Base-by-base conservation (phyloP, 2,797 vertebrate genomes). In the Hafferia zeledoni region DNA sequence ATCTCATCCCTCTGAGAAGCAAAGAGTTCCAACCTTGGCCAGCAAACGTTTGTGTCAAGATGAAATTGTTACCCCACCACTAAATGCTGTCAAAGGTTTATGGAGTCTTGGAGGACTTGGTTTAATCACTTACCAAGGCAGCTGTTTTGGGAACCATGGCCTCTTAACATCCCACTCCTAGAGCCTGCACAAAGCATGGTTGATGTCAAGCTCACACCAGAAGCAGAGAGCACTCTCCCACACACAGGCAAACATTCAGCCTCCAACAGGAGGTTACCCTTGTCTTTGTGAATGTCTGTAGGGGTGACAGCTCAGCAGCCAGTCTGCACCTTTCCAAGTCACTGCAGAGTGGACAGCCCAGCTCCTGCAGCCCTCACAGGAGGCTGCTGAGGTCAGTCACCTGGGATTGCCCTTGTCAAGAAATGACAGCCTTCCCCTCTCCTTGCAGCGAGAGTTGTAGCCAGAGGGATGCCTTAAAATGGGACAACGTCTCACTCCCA, bases 81-180 rank as follows among this genome's bases (percentile, higher is more conserved):
- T 79, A 77, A 91, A 93, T 1, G 19, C 75, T 92, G 90, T 85
- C 83, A 74, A 85, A 87, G 55, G 49, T 59, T 96, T 88, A 56
- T 8, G 16, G 52, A 46, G 35, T 78, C 59, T 75, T 28, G 2
- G 79, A 82, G 82, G 61, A 92, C 77, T 1, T 82, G 87, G 64
- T 74, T 93, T 94, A 91, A 94, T 94, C 77, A 76, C 86, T 80
- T 47, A 55, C 33, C 71, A 68, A 82, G 87, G 89, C 83, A 89
- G 85, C 52, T 89, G 83, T 37, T 95, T 61, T 9, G 4, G 81
- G 85, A 89, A 22, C 89, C 64, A 16, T 12, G 57, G 69, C 53
- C 52, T 68, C 77, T 74, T 37, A 72, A 71, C 44, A 47, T 4
- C 64, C 46, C 75, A 56, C 35, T 94, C 70, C 56, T 87, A 28